Evolutionary conservation across 2,113 vertebrate species (phyloP).

Genomic region (Tragelaphus scriptus): DNA sequence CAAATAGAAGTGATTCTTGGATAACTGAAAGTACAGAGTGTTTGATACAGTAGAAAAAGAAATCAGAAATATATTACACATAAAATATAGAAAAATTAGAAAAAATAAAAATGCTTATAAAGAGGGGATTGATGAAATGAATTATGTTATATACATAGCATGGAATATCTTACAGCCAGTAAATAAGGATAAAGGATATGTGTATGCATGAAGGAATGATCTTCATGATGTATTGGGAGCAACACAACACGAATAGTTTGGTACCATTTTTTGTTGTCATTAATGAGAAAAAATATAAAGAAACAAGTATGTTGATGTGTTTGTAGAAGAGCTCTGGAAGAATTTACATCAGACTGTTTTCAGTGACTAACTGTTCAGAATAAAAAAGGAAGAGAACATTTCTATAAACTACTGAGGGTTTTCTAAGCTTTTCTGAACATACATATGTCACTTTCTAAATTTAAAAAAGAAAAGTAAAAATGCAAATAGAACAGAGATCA

Average conservation of each 20-base stretch:
- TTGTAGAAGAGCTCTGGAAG: not conserved
- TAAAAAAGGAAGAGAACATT: not conserved
- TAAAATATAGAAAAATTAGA: not conserved
- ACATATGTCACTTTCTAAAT: not conserved
- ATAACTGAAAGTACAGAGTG: not conserved
- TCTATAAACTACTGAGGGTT: not conserved
- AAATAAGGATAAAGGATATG: not conserved
- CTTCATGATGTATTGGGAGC: not conserved
- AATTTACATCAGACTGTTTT: not conserved
- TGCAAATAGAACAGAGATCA: slow-evolving; percentile 52
- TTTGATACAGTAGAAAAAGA: not conserved
- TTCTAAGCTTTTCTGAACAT: slow-evolving; percentile 4
- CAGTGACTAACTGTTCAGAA: not conserved
- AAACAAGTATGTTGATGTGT: not conserved
- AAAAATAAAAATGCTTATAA: not conserved
- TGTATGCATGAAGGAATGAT: not conserved
- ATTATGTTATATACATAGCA: not conserved
- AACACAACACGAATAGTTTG: not conserved
- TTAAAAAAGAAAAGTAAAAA: not conserved
- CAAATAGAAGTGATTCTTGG: not conserved
- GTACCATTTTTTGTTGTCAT: not conserved
- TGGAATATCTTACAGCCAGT: not conserved
- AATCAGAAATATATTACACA: not conserved
- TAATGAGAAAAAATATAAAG: not conserved
- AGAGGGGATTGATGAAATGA: not conserved